Base-by-base conservation (phyloP, 2,797 vertebrate genomes). In the Babyrousa celebensis region DNA sequence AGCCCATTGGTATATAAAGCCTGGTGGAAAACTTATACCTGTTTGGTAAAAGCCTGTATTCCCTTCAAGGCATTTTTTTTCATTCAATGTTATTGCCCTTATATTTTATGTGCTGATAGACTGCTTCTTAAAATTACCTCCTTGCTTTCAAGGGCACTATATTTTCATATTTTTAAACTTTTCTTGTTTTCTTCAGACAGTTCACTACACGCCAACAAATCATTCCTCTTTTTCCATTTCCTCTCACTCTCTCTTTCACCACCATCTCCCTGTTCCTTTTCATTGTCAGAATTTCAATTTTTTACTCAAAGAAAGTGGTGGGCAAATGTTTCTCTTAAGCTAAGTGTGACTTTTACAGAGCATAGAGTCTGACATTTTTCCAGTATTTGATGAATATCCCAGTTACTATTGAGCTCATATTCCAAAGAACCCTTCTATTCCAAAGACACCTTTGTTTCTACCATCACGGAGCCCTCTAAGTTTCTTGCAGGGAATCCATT, bases 71-170 rank as follows among this genome's bases (percentile, higher is more conserved):
- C 23, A 63, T 27, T 86, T 93, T 86, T 93, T 93, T 86, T 75
- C 14, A 72, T 56, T 77, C 56, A 56, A 1, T 74, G 12, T 1
- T 3, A 67, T 63, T 71, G 36, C 5, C 2, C 14, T 84, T 36
- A 7, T 21, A 40, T 72, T 84, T 77, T 23, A 32, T 11, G 12
- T 2, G 10, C 36, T 40, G 8, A 54, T 12, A 48, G 15, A 60
- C 63, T 90, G 36, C 12, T 94, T 86, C 52, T 88, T 96, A 23
- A 91, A 91, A 65, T 48, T 7, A 43, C n/a, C 58, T 78, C 8
- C 4, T 86, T 75, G 12, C 15, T 91, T 95, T 78, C 15, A 52
- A 91, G 4, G 40, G 0, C 15, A 56, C 5, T 29, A 36, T 48
- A 54, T 62, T 29, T 56, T 63, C 17, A 6, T n/a, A 7, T 68